A percentile compares a stretch with the other conserved stretches of the same genome.
These are phyloP conservation scores for Tachyglossus aculeatus DNA, from an alignment of 2,797 vertebrate species.

Conservation along the genomic window DNA sequence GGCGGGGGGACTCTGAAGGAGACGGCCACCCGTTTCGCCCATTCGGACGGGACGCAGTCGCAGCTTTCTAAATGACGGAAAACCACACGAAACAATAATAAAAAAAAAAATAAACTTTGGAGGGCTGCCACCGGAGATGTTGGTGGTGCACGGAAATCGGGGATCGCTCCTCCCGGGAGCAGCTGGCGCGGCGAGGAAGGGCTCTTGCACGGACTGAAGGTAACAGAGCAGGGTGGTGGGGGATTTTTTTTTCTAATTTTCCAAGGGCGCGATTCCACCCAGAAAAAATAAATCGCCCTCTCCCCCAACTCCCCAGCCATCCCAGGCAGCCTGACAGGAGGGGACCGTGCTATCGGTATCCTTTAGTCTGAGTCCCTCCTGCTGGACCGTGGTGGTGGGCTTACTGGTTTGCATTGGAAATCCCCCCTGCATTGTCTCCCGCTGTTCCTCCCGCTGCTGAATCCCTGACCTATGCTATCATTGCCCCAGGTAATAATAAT, in stretches of 20 bases:
- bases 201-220: conserved; percentile 54
- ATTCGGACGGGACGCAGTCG: conserved; percentile 10
- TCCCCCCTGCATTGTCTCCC: not conserved
- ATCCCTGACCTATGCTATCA: conserved; percentile 38
- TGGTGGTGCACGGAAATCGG: conserved; percentile 17
- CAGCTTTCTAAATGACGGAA: conserved; percentile 23
- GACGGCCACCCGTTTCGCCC: conserved; percentile 16
- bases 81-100: conserved; percentile 46
- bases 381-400: conserved; percentile 10
- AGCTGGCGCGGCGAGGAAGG: conserved; percentile 51
- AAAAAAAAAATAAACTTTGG: conserved; percentile 66
- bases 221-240: conserved; percentile 16
- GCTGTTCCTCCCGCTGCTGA: conserved; percentile 5
- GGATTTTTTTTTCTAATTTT: not conserved
- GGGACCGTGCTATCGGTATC: not conserved
- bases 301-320: not conserved
- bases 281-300: not conserved
- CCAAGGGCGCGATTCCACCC: not conserved
- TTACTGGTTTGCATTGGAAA: conserved; percentile 1
- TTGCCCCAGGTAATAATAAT: conserved; percentile 43
- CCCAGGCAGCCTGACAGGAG: not conserved
- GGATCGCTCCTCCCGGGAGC: conserved; percentile 50
- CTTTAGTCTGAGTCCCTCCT: not conserved
- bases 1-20: conserved; percentile 29
- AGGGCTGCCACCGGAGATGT: conserved; percentile 57